phyloP scores from a whole-genome alignment of 2,113 vertebrate species.

The Lynx canadensis region DNA sequence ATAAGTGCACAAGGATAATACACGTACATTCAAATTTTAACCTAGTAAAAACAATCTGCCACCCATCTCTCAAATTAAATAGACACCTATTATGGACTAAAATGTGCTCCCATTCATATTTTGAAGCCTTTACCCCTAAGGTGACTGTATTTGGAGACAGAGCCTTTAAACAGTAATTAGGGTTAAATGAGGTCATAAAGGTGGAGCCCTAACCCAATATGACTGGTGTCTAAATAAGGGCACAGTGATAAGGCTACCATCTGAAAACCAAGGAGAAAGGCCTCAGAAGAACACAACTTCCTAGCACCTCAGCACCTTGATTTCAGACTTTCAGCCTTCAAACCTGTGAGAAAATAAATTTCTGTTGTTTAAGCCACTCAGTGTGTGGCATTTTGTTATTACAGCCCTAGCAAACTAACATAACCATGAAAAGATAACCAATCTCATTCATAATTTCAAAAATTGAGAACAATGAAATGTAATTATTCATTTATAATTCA shows the following conservation, averaged over 20 bases:
- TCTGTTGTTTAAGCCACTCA: background rate
- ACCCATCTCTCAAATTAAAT: background rate
- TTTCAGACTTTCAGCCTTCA: background rate
- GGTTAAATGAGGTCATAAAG: background rate
- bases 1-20: background rate
- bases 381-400: background rate
- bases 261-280: background rate
- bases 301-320: background rate
- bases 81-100: background rate
- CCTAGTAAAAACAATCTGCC: background rate
- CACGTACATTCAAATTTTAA: background rate
- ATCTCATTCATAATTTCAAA: background rate
- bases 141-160: background rate
- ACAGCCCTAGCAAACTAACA: background rate
- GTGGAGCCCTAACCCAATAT: background rate
- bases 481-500: background rate
- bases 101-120: background rate
- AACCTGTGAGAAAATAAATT: background rate
- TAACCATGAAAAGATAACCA: background rate
- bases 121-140: background rate
- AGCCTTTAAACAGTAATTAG: background rate
- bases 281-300: background rate
- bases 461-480: background rate
- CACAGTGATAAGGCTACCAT: background rate
- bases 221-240: background rate